Evolutionary conservation across 2,888 invertebrate species (phyloP).

Genomic region (Cerceris ruficornis): DNA sequence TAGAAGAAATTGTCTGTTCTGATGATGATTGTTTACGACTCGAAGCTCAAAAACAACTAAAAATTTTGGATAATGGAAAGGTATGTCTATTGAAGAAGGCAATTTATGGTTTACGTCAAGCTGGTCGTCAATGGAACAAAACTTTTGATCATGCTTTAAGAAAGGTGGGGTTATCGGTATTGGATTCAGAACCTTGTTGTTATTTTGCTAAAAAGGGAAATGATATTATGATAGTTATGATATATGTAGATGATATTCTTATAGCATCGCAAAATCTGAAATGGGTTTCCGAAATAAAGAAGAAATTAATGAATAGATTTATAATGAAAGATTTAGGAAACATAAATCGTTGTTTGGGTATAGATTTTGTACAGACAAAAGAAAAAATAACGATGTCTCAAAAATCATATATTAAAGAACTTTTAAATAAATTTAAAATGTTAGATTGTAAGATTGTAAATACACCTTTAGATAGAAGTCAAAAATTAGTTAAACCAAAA

Average conservation of each 20-base stretch:
- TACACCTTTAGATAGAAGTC: neutral
- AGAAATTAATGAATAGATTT: neutral
- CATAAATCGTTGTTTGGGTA: neutral
- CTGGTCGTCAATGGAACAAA: neutral
- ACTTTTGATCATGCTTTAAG: neutral
- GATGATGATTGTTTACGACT: no score
- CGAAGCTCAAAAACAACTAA: no score
- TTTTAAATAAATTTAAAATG: conserved; percentile 1
- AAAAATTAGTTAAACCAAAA: neutral
- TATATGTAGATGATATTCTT: neutral
- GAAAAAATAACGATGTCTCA: neutral
- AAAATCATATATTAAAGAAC: neutral
- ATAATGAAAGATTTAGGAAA: neutral
- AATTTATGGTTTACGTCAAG: neutral
- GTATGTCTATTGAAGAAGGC: conserved; percentile 4
- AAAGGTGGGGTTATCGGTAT: neutral
- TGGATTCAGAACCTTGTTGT: neutral
- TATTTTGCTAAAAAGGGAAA: neutral
- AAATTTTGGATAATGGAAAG: neutral
- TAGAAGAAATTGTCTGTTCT: no score
- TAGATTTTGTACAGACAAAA: neutral
- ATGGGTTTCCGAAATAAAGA: neutral
- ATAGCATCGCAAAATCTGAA: neutral
- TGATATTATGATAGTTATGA: neutral
- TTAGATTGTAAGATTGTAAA: neutral